Evolutionary conservation across 1,140 invertebrate species (phyloP), one percentile per base, ranked within the genome.

Genomic region (Aphidius gifuensis): DNA sequence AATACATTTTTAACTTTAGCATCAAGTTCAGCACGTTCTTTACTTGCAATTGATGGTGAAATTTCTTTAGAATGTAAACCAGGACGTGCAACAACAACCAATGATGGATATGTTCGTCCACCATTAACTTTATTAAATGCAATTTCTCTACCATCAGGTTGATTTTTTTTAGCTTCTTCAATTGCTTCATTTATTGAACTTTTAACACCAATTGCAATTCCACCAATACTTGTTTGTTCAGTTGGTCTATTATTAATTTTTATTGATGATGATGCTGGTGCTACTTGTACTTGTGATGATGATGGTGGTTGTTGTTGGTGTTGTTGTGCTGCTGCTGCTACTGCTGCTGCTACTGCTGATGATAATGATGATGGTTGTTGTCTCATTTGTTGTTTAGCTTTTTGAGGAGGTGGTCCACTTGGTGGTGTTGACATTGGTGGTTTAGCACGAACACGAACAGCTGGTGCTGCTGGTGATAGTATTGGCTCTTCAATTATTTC

Each of bases 51-150:
- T 62, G 73, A 69, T 6, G 74, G 58, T 1, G 71, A 59, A 6
- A 81, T 72, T 59, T 91, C 88, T 77, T 89, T 90, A 0, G 85
- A 82, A 48, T 85, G 83, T 2, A 93, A 80, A 80, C 88, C 87
- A 1, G 91, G 90, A 64, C 90, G 83, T 7, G 91, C 91, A 38
- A 90, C 85, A 3, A 93, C 91, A 21, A 93, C 90, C 46, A 93
- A 75, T 0, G 91, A 93, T 1, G 92, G 92, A 76, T 89, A 93
- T 2, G 91, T 93, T 75, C 91, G 90, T 9, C 86, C 86, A 68
- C 90, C 90, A 78, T 90, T 89, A 58, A 90, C 77, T 71, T 91
- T 92, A 71, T 90, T 91, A 68, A 90, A 90, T 2, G 86, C 84
- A 11, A 90, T 84, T 80, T 91, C 89, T 60, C 84, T 78, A 2